Base-by-base conservation (phyloP, 2,888 invertebrate genomes). In the Amphimallon solstitiale region DNA sequence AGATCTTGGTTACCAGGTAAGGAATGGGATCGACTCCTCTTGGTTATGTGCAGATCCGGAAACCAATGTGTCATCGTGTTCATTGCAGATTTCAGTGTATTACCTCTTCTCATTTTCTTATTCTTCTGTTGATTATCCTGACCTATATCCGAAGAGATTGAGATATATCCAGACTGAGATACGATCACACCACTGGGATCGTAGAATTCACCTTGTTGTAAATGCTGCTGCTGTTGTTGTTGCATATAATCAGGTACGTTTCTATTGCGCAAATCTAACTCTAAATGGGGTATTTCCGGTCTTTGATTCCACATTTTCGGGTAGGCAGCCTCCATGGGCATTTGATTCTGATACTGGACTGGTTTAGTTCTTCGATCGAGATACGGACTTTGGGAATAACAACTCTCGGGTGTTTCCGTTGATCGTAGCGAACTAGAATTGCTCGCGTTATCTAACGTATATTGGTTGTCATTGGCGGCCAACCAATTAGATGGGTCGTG, bases 21-120 rank as follows among this genome's bases (percentile, higher is more conserved):
- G 0, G 94, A 94, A 77, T 93, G 91, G 4, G 94, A 94, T 74
- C 94, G 86, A 80, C 90, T 89, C 73, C 93, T 85, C 78, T 92
- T 92, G 14, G 89, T 87, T 59, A 94, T 83, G 79, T 93, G 92
- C 68, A 91, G 83, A 79, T 93, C 94, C 0, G 94, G 94, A 61
- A 95, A 80, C 89, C 94, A 91, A 70, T 89, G 90, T 75, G 89
- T 92, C 77, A 92, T 89, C 0, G 92, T 91, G 75, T 87, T 91
- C 90, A 93, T 92, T 0, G 92, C 92, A 46, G 90, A 90, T 81
- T 92, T 92, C 63, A 92, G 79, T 0, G 92, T 91, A 10, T 86
- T 85, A 7, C 90, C 89, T 69, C 91, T 83, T 80, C 89, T 89
- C 34, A 90, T 86, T 78, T 91, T 92, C 78, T 90, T 90, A 1